Percentiles rank a stretch among this genome's conserved stretches.
Conservation (phyloP, 2,113 vertebrate genomes). For the Machaerirhynchus nigripectus region DNA sequence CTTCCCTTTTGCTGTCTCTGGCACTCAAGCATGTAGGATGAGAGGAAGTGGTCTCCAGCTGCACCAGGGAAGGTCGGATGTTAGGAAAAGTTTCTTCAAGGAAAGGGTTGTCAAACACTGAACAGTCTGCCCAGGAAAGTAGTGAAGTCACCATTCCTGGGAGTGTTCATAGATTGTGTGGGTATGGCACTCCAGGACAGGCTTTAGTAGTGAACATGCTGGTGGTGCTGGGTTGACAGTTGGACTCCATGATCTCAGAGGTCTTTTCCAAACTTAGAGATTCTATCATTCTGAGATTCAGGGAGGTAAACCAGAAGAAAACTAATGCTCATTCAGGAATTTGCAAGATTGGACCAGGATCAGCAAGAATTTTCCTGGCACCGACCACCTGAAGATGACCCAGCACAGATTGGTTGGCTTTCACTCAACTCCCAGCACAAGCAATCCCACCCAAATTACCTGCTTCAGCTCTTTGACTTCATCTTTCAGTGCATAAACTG, state of each 20-base stretch:
- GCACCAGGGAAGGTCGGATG: neutral
- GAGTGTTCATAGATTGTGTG: neutral
- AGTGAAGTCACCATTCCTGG: neutral
- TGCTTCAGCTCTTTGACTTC: conserved; percentile 97
- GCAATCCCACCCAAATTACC: conserved; percentile 69
- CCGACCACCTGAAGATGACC: rapidly evolving
- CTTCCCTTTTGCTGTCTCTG: neutral
- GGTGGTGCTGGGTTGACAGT: neutral
- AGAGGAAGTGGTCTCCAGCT: neutral
- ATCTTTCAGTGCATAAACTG: conserved; percentile 96
- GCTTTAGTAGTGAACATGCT: neutral
- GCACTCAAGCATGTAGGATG: neutral
- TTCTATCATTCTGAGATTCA: neutral
- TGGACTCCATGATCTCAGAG: neutral
- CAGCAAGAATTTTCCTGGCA: neutral
- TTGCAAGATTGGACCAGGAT: neutral
- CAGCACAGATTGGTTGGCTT: neutral
- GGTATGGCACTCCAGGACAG: neutral
- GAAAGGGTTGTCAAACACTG: neutral
- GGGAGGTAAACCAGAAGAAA: neutral
- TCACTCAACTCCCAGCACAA: neutral
- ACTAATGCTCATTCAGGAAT: neutral
- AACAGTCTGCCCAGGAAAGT: neutral
- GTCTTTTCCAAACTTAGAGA: neutral
- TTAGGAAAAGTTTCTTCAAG: neutral